Base-by-base conservation (phyloP, 1,140 invertebrate genomes). In the Diploscapter pachys region DNA sequence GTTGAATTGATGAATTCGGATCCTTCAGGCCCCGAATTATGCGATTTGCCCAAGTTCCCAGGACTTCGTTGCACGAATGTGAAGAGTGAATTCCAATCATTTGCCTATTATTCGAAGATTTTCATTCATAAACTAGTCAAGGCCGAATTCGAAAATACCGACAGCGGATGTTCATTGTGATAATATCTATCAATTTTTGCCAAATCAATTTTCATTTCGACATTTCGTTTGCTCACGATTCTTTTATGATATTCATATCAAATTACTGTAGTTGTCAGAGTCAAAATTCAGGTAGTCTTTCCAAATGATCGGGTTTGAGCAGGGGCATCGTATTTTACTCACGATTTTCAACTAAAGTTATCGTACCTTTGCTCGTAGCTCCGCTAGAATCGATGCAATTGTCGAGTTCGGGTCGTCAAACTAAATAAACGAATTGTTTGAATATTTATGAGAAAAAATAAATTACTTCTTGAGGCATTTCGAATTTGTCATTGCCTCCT, bases 361-460 rank as follows among this genome's bases (percentile, higher is more conserved):
- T 31, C 91, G 81, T 90, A 89, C 86, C 91, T 89, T 85, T 91
- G 89, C 8, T 92, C 88, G 78, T 31, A 83, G 53, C 79, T 90
- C 88, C 78, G 93, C 91, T 51, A 96, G 83, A 79, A 97, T 95
- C 73, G 88, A 90, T 3, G 92, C 90, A 78, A 96, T 92, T 2
- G 91, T 93, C 50, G 91, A 90, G 88, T 96, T 96, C 2, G 94
- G 94, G 87, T 96, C 94, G 87, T 98, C 81, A 66, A 81, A 75
- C 79, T 78, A 78, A 64, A 78, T 59, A 54, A 9, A 6, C 51
- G 5, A 63, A 3, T 5, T 56, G 13, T 72, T 63, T 49, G 57
- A 8, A 59, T 8, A 53, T n/a, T 9, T 13, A 13, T 11, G 57
- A 73, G 55, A 31, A 6, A n/a, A 56, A 53, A 6, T 9, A 56